These are phyloP conservation scores for Vombatus ursinus DNA, from an alignment of 2,113 vertebrate species.

Conservation along the genomic window DNA sequence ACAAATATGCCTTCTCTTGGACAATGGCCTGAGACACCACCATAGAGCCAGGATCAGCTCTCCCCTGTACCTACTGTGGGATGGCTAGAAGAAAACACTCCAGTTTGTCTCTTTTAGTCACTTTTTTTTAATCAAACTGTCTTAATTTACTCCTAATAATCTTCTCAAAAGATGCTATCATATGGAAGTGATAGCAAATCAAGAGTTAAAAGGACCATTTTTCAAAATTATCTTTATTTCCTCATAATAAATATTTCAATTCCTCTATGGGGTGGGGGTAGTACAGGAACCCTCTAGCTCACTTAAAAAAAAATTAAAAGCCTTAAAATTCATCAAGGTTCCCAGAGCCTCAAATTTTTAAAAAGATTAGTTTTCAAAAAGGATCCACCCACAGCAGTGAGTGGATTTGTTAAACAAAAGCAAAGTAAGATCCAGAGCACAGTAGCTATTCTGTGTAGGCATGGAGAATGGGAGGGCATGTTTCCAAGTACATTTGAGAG, in stretches of 20 bases:
- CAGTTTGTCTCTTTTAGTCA: not conserved
- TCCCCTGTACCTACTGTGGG: not conserved
- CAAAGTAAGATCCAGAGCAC: slow-evolving; percentile 63
- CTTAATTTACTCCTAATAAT: not conserved
- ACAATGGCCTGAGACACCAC: slow-evolving; percentile 38
- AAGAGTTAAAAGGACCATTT: slow-evolving; percentile 15
- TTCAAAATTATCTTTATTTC: not conserved
- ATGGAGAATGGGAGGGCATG: slow-evolving; percentile 60
- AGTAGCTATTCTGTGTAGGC: slow-evolving; percentile 69
- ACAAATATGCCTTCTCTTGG: not conserved
- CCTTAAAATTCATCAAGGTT: slow-evolving; percentile 35
- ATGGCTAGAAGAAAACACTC: not conserved
- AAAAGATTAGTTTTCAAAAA: slow-evolving; percentile 46
- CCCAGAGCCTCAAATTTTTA: slow-evolving; percentile 39
- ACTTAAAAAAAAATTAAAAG: not conserved
- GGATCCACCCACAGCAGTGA: slow-evolving; percentile 29
- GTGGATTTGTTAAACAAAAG: slow-evolving; percentile 69
- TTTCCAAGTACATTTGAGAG: slow-evolving; percentile 75
- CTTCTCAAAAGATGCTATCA: not conserved
- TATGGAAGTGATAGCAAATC: not conserved
- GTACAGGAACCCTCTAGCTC: not conserved
- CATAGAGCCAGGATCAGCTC: slow-evolving; percentile 7
- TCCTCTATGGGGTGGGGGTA: not conserved
- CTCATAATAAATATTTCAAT: not conserved
- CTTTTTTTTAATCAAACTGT: not conserved